Percentiles rank a stretch among this genome's conserved stretches.
These are phyloP conservation scores for Campaea margaritaria DNA, from an alignment of 2,888 invertebrate genomes.

Conservation along the genomic window DNA sequence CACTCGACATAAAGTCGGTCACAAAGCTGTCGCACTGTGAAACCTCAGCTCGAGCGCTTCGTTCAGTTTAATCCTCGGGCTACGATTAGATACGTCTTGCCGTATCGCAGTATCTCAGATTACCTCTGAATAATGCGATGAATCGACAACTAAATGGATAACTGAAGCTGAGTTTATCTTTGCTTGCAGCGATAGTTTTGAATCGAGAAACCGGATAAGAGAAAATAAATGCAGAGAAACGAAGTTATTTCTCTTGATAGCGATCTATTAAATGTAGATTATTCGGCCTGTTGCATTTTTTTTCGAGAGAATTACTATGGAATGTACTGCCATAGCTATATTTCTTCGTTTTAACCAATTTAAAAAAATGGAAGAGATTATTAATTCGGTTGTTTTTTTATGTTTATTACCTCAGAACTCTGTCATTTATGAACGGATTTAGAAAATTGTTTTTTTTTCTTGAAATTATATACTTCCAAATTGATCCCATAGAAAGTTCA, in stretches of 20 bases:
- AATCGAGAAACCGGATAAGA: background rate
- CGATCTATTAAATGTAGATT: background rate
- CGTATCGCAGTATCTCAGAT: slow-evolving; percentile 24
- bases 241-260: background rate
- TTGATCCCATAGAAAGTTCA: too few species aligned
- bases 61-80: slow-evolving; percentile 20
- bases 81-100: slow-evolving; percentile 26
- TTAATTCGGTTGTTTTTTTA: too few species aligned
- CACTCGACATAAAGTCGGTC: background rate
- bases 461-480: too few species aligned
- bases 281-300: background rate
- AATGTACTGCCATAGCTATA: too few species aligned
- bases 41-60: slow-evolving; percentile 6
- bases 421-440: too few species aligned
- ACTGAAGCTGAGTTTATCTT: slow-evolving; percentile 5
- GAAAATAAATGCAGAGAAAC: background rate
- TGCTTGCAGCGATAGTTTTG: slow-evolving; percentile 1
- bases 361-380: too few species aligned
- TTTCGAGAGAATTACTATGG: too few species aligned
- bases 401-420: too few species aligned
- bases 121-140: slow-evolving; percentile 28
- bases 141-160: slow-evolving; percentile 17
- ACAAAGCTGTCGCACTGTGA: slow-evolving; percentile 15
- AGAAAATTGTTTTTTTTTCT: too few species aligned
- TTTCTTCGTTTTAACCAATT: too few species aligned